A percentile compares a stretch with the other conserved stretches of the same genome.
phyloP scores from a whole-genome alignment of 2,888 invertebrate genomes.

The Cordylochernes scorpioides region DNA sequence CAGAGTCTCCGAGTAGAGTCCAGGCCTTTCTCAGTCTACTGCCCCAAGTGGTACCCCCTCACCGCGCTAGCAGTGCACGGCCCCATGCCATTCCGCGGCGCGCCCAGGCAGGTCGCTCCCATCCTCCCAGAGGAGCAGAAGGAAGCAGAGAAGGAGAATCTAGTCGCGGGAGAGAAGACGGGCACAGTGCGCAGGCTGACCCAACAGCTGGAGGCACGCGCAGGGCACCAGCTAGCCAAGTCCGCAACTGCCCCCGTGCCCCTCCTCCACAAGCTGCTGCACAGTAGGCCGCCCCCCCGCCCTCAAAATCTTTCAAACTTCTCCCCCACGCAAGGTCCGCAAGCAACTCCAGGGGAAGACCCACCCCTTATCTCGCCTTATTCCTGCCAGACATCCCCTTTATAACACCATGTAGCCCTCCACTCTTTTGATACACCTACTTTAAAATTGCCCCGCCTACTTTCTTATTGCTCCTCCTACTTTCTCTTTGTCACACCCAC shows the following conservation, averaged over 20 bases:
- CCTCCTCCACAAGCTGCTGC: constrained; percentile 34
- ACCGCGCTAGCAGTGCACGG: constrained; percentile 9
- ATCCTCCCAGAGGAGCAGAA: constrained; percentile 10
- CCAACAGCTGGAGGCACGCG: constrained; percentile 62
- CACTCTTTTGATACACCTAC: too few relatives aligned
- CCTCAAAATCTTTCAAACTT: too few relatives aligned
- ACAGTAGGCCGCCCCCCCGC: too few relatives aligned
- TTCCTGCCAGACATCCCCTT: constrained; percentile 5
- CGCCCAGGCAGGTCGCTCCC: constrained; percentile 12
- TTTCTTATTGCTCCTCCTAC: too few relatives aligned
- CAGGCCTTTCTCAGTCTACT: constrained; percentile 4
- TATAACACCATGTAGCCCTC: constrained; percentile 13
- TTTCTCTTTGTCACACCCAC: too few relatives aligned
- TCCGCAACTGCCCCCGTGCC: constrained; percentile 42
- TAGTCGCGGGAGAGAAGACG: constrained; percentile 19
- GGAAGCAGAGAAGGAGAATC: constrained; percentile 10
- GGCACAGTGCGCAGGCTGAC: constrained; percentile 61
- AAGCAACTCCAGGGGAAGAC: constrained; percentile 65
- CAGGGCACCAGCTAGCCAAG: too few relatives aligned
- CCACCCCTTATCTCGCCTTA: constrained; percentile 61
- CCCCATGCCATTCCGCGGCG: constrained; percentile 4
- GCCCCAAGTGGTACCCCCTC: constrained; percentile 9
- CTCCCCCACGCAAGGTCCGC: constrained; percentile 32
- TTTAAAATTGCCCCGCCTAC: too few relatives aligned
- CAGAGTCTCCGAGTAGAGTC: constrained; percentile 8